Percentiles rank a stretch among this genome's conserved stretches.
Conservation (phyloP, 2,113 vertebrate species). For the Pongo abelii region DNA sequence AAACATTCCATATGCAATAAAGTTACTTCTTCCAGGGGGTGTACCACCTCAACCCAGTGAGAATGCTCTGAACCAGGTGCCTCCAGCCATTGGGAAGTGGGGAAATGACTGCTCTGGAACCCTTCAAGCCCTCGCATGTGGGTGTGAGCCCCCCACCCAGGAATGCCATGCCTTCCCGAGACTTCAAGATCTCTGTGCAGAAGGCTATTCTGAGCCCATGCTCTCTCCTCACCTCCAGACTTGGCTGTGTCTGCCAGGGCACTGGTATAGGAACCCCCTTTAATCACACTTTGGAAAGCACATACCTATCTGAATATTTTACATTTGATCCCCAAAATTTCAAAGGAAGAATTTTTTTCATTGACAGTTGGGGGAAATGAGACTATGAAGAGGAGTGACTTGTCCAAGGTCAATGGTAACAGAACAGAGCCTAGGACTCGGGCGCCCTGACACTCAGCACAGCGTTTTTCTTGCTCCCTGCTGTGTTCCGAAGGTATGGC, state of each 20-base stretch:
- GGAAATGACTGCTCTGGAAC: neutral
- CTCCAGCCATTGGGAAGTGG: neutral
- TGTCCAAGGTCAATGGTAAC: rapidly evolving
- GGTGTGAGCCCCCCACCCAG: neutral
- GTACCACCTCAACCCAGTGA: neutral
- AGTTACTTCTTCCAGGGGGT: neutral
- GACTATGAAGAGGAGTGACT: neutral
- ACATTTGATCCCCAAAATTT: neutral
- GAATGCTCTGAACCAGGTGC: neutral
- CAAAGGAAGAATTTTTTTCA: neutral
- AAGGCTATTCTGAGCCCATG: neutral
- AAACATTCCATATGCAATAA: neutral
- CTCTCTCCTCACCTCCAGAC: neutral
- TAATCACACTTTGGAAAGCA: neutral
- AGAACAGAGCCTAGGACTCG: too few relatives aligned
- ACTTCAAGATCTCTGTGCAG: neutral
- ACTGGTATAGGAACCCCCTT: rapidly evolving
- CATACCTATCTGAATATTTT: neutral
- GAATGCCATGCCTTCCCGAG: rapidly evolving
- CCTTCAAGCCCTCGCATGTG: neutral
- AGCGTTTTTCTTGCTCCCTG: rapidly evolving
- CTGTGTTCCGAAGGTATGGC: neutral
- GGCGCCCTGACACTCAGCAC: rapidly evolving
- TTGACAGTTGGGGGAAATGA: neutral
- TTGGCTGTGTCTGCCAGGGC: neutral